Conservation (phyloP, 2,113 vertebrate species). For the Rhinichthys klamathensis region DNA sequence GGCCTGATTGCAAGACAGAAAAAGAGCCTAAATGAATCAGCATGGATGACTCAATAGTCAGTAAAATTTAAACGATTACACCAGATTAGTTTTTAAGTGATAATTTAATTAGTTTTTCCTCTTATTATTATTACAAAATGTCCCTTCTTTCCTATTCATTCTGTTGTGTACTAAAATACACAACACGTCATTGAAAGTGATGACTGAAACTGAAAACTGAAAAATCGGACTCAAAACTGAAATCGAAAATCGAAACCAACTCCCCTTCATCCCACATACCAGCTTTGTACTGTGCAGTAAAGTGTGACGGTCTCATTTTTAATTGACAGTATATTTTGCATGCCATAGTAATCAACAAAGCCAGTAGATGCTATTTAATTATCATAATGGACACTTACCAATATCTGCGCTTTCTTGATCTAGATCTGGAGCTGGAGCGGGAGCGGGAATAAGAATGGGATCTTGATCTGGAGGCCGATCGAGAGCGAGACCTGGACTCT, state of each 20-base stretch:
- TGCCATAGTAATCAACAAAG: not conserved
- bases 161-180: not conserved
- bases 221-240: not conserved
- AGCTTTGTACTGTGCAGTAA: not conserved
- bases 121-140: not conserved
- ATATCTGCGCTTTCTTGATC: constrained; percentile 88
- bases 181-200: not conserved
- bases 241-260: not conserved
- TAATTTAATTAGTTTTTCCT: not conserved
- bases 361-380: not conserved
- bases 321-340: not conserved
- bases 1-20: not conserved
- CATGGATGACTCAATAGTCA: not conserved
- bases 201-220: constrained; percentile 19
- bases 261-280: not conserved
- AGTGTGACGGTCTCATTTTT: not conserved
- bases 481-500: constrained; percentile 89
- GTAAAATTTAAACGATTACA: not conserved
- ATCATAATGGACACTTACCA: constrained; percentile 74
- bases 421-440: constrained; percentile 85
- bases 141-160: not conserved
- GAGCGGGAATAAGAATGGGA: constrained; percentile 90
- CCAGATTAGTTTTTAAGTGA: not conserved
- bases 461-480: constrained; percentile 85
- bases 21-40: not conserved